phyloP scores from a whole-genome alignment of 2,113 vertebrate genomes.

The zebrafish (Danio rerio) region GRCz12tu NC_133181.1:53439001-53439500 shows the following conservation, averaged over 20 bases:
- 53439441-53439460: slow-evolving; percentile 17
- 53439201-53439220: slow-evolving; percentile 41
- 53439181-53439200: slow-evolving; percentile 39
- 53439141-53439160: slow-evolving; percentile 33
- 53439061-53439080: not conserved
- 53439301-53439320: slow-evolving; percentile 46
- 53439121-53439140: slow-evolving; percentile 30
- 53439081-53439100: slow-evolving; percentile 7
- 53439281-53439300: slow-evolving; percentile 57
- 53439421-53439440: slow-evolving; percentile 56
- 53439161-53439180: slow-evolving; percentile 1
- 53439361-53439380: slow-evolving; percentile 56
- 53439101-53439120: slow-evolving; percentile 3
- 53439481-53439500: slow-evolving; percentile 32
- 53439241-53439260: slow-evolving; percentile 53
- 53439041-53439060: not conserved
- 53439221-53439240: slow-evolving; percentile 42
- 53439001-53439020: not conserved
- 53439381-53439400: slow-evolving; percentile 53
- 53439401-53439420: slow-evolving; percentile 50
- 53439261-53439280: not conserved
- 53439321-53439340: slow-evolving; percentile 52
- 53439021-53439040: not conserved
- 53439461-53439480: slow-evolving; percentile 40
- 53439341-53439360: slow-evolving; percentile 53